These are phyloP conservation scores for Geotrupes spiniger DNA, from an alignment of 2,888 invertebrate species.

Conservation along the genomic window DNA sequence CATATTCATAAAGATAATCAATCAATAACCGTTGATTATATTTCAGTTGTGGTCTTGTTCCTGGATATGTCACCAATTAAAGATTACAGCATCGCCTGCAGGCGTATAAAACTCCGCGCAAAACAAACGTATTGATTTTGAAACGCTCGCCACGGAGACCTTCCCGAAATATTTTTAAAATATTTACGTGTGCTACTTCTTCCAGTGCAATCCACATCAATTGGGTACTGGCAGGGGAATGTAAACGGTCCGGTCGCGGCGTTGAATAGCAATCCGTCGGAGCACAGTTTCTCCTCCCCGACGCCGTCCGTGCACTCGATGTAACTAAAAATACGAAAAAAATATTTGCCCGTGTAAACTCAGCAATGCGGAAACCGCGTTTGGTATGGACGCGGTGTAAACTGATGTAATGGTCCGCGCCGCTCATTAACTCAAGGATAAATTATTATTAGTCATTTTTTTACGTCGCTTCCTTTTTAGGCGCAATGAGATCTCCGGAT, in stretches of 20 bases:
- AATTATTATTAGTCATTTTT: neutral
- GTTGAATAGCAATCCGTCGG: constrained; percentile 80
- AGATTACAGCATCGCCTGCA: no score
- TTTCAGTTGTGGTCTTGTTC: no score
- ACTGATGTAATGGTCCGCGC: constrained; percentile 12
- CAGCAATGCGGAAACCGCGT: constrained; percentile 6
- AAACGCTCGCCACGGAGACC: no score
- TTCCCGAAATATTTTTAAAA: constrained; percentile 6
- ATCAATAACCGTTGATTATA: no score
- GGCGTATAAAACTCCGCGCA: no score
- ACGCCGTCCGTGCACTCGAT: constrained; percentile 65
- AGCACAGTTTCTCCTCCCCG: constrained; percentile 72
- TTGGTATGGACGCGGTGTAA: constrained; percentile 4
- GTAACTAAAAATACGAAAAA: constrained; percentile 40
- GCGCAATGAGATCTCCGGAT: no score
- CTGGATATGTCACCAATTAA: no score
- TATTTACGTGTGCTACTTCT: constrained; percentile 66
- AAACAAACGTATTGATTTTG: no score
- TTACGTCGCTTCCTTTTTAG: constrained; percentile 46
- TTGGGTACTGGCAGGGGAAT: constrained; percentile 82
- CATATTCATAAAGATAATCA: no score
- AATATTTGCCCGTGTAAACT: neutral
- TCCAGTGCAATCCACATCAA: constrained; percentile 74
- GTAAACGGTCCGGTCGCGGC: constrained; percentile 63
- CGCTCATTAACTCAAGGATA: constrained; percentile 11